Evolutionary conservation across 2,113 vertebrate species (phyloP), one percentile per base, ranked within the genome.

Genomic region (Eupsittula cactorum): DNA sequence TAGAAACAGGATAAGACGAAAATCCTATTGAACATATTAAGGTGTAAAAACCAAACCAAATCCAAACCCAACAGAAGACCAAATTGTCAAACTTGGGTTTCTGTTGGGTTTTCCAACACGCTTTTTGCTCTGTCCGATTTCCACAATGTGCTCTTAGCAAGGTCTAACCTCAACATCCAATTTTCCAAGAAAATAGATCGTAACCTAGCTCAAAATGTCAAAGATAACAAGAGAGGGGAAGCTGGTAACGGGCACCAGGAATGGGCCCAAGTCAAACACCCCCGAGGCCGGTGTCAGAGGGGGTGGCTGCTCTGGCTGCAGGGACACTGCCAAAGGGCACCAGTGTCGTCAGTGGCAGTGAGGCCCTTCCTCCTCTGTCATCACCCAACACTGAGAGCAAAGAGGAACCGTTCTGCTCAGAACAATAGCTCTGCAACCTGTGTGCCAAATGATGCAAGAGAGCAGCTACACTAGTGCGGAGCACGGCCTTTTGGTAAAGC

Each of bases 291-390:
- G 59, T n/a, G 64, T 57, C 42, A 57, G 65, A 7, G 67, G 59
- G 7, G 19, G 11, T 27, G 9, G 42, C 67, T 49, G 79, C 70
- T 42, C 65, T 18, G 69, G 28, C 69, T 35, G 84, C 16, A 3
- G 64, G 14, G 27, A 33, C 2, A 3, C 81, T 63, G 69, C 80
- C 83, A 89, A 65, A 85, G 82, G 89, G 68, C 70, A 77, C 27
- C 20, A 16, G 74, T 85, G 85, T 68, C 35, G 44, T 89, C 91
- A 93, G 14, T 63, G 88, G 79, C 44, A 92, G 76, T 80, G 85
- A 55, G 85, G 88, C 92, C 90, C 93, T 93, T 97, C 92, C 94
- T 90, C 37, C 62, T 93, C 95, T 91, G 87, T 86, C 89, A 93
- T 70, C 82, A 16, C 91, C 5, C 11, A 71, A 52, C 4, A 1